A percentile compares a stretch with the other conserved stretches of the same genome.
phyloP scores from a whole-genome alignment of 2,888 invertebrate genomes.

The Laothoe populi region DNA sequence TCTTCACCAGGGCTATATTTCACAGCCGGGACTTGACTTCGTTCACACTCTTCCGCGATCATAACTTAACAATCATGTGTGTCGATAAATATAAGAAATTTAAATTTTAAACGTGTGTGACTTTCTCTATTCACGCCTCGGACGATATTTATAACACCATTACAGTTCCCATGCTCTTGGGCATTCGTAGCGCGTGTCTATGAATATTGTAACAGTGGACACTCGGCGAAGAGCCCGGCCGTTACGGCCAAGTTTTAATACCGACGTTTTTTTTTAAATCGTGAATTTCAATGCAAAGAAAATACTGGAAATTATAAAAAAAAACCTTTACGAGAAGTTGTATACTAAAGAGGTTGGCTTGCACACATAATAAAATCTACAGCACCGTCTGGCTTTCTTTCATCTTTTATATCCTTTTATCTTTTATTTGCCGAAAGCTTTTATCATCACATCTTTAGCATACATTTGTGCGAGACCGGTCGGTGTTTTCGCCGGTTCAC shows the following conservation, averaged over 20 bases:
- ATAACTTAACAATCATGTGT: conserved; percentile 5
- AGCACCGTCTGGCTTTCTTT: conserved; percentile 8
- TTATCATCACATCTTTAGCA: conserved; percentile 7
- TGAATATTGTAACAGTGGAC: conserved; percentile 49
- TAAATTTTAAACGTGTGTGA: conserved; percentile 29
- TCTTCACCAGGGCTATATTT: neutral
- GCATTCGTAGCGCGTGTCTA: conserved; percentile 50
- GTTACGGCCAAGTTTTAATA: neutral
- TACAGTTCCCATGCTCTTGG: conserved; percentile 53
- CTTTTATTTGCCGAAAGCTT: conserved; percentile 13
- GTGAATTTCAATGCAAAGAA: too few species aligned
- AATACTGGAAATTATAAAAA: too few species aligned
- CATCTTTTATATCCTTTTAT: conserved; percentile 19
- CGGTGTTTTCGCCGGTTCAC: conserved; percentile 14
- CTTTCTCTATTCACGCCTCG: conserved; percentile 53
- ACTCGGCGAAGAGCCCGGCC: too few species aligned
- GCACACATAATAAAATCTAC: neutral
- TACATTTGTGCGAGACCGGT: neutral
- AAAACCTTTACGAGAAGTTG: too few species aligned
- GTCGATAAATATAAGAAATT: conserved; percentile 16
- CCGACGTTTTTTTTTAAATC: too few species aligned
- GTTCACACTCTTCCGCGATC: conserved; percentile 11
- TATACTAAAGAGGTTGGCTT: neutral
- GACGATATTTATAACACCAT: conserved; percentile 48
- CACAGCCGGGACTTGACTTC: too few species aligned